phyloP scores from a whole-genome alignment of 2,888 invertebrate genomes.

The Coenonympha arcania region DNA sequence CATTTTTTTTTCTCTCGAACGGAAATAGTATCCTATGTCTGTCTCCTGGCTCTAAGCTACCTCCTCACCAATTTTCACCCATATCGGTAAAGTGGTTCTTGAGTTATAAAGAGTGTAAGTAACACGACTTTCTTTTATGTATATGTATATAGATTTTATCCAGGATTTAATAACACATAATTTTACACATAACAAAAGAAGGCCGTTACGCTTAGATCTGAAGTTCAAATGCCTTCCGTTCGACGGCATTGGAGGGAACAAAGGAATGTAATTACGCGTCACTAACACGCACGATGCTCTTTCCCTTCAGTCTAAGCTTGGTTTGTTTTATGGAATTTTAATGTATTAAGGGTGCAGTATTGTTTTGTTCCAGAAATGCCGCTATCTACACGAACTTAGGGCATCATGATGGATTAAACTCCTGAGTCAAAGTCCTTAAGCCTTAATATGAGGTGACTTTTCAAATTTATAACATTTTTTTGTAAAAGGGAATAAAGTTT shows the following conservation, averaged over 20 bases:
- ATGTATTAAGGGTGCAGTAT: neutral
- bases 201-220: neutral
- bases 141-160: too few species aligned
- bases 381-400: neutral
- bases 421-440: neutral
- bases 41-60: too few species aligned
- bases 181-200: neutral
- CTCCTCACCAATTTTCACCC: too few species aligned
- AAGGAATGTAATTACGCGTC: constrained; percentile 67
- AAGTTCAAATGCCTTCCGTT: constrained; percentile 19
- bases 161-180: neutral
- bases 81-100: too few species aligned
- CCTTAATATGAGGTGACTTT: neutral
- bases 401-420: neutral
- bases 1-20: too few species aligned
- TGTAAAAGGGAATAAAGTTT: too few species aligned
- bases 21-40: too few species aligned
- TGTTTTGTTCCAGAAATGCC: neutral
- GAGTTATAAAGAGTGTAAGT: too few species aligned
- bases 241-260: constrained; percentile 33
- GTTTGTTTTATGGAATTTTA: neutral
- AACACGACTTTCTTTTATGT: too few species aligned
- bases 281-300: constrained; percentile 49
- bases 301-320: constrained; percentile 14
- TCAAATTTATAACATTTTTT: too few species aligned